Evolutionary conservation across 2,113 vertebrate species (phyloP), one percentile per base, ranked within the genome.

Genomic region (Tringa solitaria): DNA sequence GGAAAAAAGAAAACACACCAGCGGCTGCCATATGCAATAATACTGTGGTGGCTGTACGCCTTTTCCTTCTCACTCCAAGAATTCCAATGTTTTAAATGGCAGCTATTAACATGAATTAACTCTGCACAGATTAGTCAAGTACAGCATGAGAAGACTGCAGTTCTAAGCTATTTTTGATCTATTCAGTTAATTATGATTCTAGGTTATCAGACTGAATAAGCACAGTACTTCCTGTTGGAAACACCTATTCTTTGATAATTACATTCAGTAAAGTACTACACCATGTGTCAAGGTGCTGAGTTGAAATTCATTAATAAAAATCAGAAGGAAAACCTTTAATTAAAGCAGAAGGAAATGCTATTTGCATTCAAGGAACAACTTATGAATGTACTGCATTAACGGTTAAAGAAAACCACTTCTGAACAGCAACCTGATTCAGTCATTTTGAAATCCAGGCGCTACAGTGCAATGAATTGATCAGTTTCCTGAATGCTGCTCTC

Each of bases 221-320:
- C 59, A 82, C 3, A 3, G 39, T 54, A 80, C 26, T 84, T 96
- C 73, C 32, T 96, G 33, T 51, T 93, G 74, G 51, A 92, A 80
- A 93, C 73, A 93, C 56, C 14, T 84, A 82, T 88, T 93, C 81
- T 97, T 89, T 96, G 54, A 81, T 91, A 89, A 54, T 80, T 94
- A 86, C 60, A 89, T 90, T 97, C 76, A 89, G 74, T 80, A 95
- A 93, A 93, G 82, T 32, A n/a, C 41, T 91, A 79, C 18, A 80
- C 43, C 72, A 92, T 82, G 51, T 69, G 82, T 95, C 87, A 95
- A 93, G 61, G 7, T 70, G 73, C 93, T 69, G 41, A 87, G 43
- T 7, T 94, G 63, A 97, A 96, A 90, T 82, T 46, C 46, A 87
- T 95, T 97, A 94, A 94, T 83, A 91, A 90, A 87, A 94, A 91